Base-by-base conservation (phyloP, 23 tunicate species). In the Trididemnum miniatum region DNA sequence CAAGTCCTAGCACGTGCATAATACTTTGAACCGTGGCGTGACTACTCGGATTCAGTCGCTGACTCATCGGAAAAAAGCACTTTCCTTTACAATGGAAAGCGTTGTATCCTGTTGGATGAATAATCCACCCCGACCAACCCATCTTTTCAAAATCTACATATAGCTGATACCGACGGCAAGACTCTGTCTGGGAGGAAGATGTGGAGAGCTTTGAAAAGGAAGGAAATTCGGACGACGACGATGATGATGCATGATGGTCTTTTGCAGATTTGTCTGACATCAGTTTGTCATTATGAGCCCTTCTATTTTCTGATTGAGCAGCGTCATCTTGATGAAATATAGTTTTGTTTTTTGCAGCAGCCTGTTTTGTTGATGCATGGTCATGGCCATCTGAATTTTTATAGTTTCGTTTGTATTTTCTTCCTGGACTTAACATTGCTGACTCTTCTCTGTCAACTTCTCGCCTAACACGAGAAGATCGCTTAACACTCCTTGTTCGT, bases 91-190 rank as follows among this genome's bases (percentile, higher is more conserved):
- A 90, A 72, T 90, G 96, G 73, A 85, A 90, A 28, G 96, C 96
- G 79, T 90, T 90, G 86, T 90, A 90, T 1, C 96, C 96, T 36
- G 80, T 86, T 2, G 96, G 96, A 51, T 80, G 83, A 35, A 90
- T 85, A 26, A 90, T 90, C 96, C 96, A 90, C 15, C 89, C 96
- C 38, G 96, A 80, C 96, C 96, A 90, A 0, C 96, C 96, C 83
- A 85, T 73, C 31, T 90, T 89, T 73, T 90, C 96, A 80, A 90
- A 90, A 35, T 90, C 86, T 23, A 90, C 96, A 72, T 90, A 90
- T 0, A 90, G 86, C 7, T 89, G 96, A 65, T 90, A 90, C 0
- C 96, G 85, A 0, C 86, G 65, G 72, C 96, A 90, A 30, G 59
- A 35, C 73, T 80, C 77, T 34, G n/a, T 38, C n/a, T 78, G 51